Conservation (phyloP, 2,888 invertebrate species). For the Itoplectis maculator region DNA sequence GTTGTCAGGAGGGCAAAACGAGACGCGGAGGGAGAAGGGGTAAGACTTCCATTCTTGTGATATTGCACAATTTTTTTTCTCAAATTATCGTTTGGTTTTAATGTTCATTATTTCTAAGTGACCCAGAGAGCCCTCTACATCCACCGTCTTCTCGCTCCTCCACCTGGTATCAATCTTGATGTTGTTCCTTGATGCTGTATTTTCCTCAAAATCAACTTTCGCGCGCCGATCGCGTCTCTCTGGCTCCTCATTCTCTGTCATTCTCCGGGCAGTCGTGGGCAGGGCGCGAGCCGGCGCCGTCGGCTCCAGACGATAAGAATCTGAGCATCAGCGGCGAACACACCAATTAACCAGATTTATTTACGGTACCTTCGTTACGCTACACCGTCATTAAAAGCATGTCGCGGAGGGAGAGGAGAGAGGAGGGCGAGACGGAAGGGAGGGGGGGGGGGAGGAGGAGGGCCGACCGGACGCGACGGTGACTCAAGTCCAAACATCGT, state of each 20-base stretch:
- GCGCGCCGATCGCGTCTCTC: neutral
- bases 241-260: neutral
- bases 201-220: conserved; percentile 1
- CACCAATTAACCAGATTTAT: conserved; percentile 59
- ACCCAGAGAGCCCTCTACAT: neutral
- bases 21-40: conserved; percentile 1
- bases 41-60: no score
- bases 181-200: neutral
- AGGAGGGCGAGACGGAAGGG: no score
- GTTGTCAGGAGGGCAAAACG: conserved; percentile 75
- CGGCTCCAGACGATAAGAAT: conserved; percentile 42
- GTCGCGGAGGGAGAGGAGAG: conserved; percentile 33
- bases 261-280: neutral
- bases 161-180: neutral
- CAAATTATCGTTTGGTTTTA: no score
- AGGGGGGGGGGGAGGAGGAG: no score
- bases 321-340: conserved; percentile 34
- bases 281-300: neutral
- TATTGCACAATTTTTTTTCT: no score
- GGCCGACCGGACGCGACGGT: neutral
- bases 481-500: conserved; percentile 28
- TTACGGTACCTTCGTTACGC: conserved; percentile 54
- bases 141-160: conserved; percentile 6
- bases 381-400: conserved; percentile 59
- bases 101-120: neutral